Evolutionary conservation across 2,797 vertebrate species (phyloP), one percentile per base, ranked within the genome.

Genomic region (Dendrocincla tyrannina): DNA sequence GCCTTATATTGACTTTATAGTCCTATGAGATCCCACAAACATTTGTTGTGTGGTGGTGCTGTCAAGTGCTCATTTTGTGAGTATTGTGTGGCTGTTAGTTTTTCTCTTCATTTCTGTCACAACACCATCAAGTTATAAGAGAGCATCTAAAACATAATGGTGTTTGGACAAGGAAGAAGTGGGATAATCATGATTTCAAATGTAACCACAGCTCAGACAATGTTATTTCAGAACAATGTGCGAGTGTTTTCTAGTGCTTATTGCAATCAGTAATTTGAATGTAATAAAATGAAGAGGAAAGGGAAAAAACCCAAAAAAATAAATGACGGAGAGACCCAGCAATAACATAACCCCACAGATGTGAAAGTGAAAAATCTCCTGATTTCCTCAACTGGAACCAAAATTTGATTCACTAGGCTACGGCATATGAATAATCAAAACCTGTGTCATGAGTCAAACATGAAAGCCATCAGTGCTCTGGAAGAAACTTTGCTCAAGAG

Each of bases 161-260:
- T 83, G 74, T 96, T 94, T 91, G 94, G 93, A 93, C 85, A 93
- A 74, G 50, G 60, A 89, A 84, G 76, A 91, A 95, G 64, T 67
- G 32, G 70, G 41, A 90, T 91, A 95, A 96, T 91, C n/a, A 87
- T 68, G 70, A 91, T 85, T 95, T 94, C 70, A 84, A 91, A 92
- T 56, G 76, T 78, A 94, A 91, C 69, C 70, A 82, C 63, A 88
- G 82, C 69, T 94, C 80, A 91, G 83, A 88, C 56, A 89, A 85
- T 73, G 69, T 55, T 93, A 68, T 83, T 89, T 89, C 68, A 88
- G 81, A 93, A 93, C 67, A 94, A 74, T 28, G 13, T 46, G 44
- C 25, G 56, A 84, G 25, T 86, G 44, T 84, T 91, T 96, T 69
- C 69, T 91, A 76, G 42, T 39, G 55, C 62, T 88, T 83, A 73